These are phyloP conservation scores for Gobio gobio DNA, from an alignment of 2,113 vertebrate species.

Conservation along the genomic window DNA sequence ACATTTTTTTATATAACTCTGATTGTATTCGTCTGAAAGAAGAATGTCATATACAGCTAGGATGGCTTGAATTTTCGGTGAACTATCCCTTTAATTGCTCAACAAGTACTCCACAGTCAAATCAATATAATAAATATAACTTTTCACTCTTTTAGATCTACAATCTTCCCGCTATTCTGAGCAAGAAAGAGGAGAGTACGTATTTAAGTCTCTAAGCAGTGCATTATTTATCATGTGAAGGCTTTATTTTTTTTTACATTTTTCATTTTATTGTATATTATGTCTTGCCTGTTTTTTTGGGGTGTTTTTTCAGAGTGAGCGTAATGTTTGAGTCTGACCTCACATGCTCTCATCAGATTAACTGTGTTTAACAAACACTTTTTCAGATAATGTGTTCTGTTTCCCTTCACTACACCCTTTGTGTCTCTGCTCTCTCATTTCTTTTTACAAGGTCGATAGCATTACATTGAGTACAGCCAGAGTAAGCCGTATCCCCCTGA, in stretches of 20 bases:
- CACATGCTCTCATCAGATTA: background rate
- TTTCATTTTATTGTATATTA: background rate
- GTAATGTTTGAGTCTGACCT: conserved; percentile 3
- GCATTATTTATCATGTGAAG: background rate
- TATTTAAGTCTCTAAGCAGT: conserved; percentile 43
- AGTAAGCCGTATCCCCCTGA: background rate
- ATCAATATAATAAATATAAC: background rate
- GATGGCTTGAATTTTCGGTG: too few species aligned
- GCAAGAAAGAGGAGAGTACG: conserved; percentile 99
- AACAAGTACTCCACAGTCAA: background rate
- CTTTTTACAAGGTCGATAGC: background rate
- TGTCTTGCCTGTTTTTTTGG: background rate
- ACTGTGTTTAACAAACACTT: conserved; percentile 58
- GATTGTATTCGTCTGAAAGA: too few species aligned
- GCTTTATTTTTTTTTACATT: background rate
- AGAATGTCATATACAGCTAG: too few species aligned
- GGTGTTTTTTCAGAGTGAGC: background rate
- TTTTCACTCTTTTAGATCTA: conserved; percentile 84
- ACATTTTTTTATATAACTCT: too few species aligned
- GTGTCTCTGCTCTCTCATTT: conserved; percentile 5
- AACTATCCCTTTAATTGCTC: background rate
- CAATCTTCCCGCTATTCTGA: conserved; percentile 91
- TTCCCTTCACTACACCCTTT: conserved; percentile 47
- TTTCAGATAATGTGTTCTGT: conserved; percentile 59
- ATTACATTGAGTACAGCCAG: background rate